A percentile compares a stretch with the other conserved stretches of the same genome.
phyloP scores from a whole-genome alignment of 2,113 vertebrate genomes.

The Labeo catla region DNA sequence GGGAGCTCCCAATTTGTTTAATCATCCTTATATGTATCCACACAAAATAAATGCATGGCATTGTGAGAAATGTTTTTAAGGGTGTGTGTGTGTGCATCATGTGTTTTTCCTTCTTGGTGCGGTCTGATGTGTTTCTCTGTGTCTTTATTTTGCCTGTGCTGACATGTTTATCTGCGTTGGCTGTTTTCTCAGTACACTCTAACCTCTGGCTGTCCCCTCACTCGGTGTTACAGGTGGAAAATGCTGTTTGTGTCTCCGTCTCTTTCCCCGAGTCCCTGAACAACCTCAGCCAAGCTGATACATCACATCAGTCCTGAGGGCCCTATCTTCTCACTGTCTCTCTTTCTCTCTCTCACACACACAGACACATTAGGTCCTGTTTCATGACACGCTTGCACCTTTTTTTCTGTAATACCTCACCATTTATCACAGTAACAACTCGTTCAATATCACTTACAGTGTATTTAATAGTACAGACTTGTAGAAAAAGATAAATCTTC shows the following conservation, averaged over 20 bases:
- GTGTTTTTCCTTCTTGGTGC: slow-evolving; percentile 43
- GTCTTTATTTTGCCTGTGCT: slow-evolving; percentile 47
- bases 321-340: not conserved
- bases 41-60: not conserved
- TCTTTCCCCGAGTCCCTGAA: slow-evolving; percentile 22
- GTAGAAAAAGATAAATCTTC: not conserved
- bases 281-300: slow-evolving; percentile 47
- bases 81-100: slow-evolving; percentile 12
- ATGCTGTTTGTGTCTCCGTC: slow-evolving; percentile 29
- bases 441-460: not conserved
- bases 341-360: not conserved
- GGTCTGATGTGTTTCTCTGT: slow-evolving; percentile 19
- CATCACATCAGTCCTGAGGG: slow-evolving; percentile 43
- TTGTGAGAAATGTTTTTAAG: not conserved
- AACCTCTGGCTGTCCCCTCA: slow-evolving; percentile 66
- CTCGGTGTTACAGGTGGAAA: slow-evolving; percentile 51
- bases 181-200: slow-evolving; percentile 59
- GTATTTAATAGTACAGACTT: not conserved
- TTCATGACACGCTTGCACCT: not conserved
- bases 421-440: not conserved
- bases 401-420: not conserved
- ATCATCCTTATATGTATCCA: not conserved
- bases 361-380: not conserved
- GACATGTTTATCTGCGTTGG: slow-evolving; percentile 49
- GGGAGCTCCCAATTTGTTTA: not conserved